phyloP scores from a whole-genome alignment of 2,797 vertebrate genomes.

The Eurystomus glaucurus region DNA sequence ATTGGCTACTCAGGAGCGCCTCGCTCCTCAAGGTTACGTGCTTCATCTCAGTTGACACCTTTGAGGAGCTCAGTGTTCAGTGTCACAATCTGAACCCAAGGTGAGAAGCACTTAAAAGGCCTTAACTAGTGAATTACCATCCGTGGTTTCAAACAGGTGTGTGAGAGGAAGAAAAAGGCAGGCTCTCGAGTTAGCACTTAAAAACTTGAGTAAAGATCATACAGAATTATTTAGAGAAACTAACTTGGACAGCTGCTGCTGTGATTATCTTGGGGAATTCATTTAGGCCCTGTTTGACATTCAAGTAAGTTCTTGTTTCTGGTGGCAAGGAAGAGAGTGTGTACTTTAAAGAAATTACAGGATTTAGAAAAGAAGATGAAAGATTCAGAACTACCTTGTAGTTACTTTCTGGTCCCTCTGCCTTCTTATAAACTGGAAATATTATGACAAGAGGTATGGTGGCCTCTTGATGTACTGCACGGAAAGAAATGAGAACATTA shows the following conservation, averaged over 20 bases:
- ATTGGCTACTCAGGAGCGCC: background rate
- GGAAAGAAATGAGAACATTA: constrained; percentile 38
- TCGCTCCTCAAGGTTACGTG: background rate
- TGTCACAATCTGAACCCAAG: background rate
- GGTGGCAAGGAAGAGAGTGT: constrained; percentile 1
- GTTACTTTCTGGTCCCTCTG: constrained; percentile 32
- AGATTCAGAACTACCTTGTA: constrained; percentile 39
- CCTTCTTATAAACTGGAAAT: constrained; percentile 42
- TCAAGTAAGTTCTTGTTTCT: constrained; percentile 67
- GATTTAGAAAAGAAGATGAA: constrained; percentile 66
- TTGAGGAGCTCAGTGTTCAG: background rate
- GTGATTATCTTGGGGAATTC: constrained; percentile 67
- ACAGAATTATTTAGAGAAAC: constrained; percentile 76
- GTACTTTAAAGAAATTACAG: constrained; percentile 61
- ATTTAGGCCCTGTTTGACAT: constrained; percentile 70
- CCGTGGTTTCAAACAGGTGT: constrained; percentile 9
- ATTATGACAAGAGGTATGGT: background rate
- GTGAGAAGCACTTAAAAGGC: background rate
- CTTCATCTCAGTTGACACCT: background rate
- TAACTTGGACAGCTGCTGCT: constrained; percentile 74
- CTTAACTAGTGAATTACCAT: constrained; percentile 29
- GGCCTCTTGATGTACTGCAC: constrained; percentile 23
- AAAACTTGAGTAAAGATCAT: constrained; percentile 62
- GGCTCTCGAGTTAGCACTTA: constrained; percentile 20
- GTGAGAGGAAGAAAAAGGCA: constrained; percentile 22